Evolutionary conservation across 2,113 vertebrate genomes (phyloP), one percentile per base, ranked within the genome.

Genomic region (Triplophysa tibetana): DNA sequence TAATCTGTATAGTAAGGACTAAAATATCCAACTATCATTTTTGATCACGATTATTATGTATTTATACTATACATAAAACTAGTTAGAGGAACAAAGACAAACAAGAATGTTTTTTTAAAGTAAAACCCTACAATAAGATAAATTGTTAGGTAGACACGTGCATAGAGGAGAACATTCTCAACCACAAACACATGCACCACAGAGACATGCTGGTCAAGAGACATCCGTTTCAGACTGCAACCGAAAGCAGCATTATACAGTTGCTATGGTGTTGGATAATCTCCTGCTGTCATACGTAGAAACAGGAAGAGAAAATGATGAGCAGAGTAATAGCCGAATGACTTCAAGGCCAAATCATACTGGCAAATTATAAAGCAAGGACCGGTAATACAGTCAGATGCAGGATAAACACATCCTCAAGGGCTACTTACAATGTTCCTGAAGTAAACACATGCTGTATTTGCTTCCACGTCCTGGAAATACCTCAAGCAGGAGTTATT

Each of bases 291-390:
- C 52, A 77, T 65, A 75, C 24, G 21, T 17, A 1, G n/a, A 62
- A n/a, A 6, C 70, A 77, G 63, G 41, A 79, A 64, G 50, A 33
- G 65, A 81, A 62, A 50, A 56, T 38, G 45, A 67, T n/a, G 65
- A 60, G 70, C 61, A 70, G 62, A 73, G 63, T 70, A 83, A 74
- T 77, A 83, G 79, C 43, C 38, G 58, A 77, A 73, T 17, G 29
- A 62, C 26, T 66, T 64, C 56, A 60, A 64, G 76, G 67, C 75
- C 41, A 23, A 83, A 23, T 69, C 75, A 26, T 62, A 68, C 54
- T 48, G 64, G 26, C 48, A 78, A 78, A 85, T 83, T 78, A 78
- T 65, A 85, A 74, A 75, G 61, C 76, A 64, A 26, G 70, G 45
- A 43, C 38, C 24, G 10, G 73, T 70, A 67, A 70, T 58, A 70